Conservation (phyloP, 1,140 invertebrate species). For the Danaus plexippus region DNA sequence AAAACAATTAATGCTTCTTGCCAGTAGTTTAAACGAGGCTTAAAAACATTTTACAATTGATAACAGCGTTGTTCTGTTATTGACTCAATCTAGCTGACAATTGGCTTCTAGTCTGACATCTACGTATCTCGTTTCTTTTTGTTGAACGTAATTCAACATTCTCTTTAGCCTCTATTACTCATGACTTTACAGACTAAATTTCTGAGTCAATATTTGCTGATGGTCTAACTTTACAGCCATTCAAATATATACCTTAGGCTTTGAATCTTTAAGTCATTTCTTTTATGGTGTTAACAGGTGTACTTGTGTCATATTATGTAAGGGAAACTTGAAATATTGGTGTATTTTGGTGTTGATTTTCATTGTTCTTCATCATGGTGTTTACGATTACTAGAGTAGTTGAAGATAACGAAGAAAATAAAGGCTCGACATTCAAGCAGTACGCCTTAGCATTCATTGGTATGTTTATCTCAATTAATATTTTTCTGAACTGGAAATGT, state of each 20-base stretch:
- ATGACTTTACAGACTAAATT: slow-evolving; percentile 14
- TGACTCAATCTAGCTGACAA: slow-evolving; percentile 24
- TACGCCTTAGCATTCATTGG: slow-evolving; percentile 28
- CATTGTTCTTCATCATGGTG: slow-evolving; percentile 21
- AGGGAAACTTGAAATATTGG: slow-evolving; percentile 3
- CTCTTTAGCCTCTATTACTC: slow-evolving; percentile 8
- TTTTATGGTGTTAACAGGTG: background rate
- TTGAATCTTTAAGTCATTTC: background rate
- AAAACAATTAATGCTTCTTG: no score
- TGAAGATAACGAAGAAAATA: slow-evolving; percentile 15
- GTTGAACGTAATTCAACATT: slow-evolving; percentile 6
- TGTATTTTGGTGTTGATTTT: slow-evolving; percentile 15
- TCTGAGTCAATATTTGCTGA: slow-evolving; percentile 12
- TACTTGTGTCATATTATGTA: slow-evolving; percentile 12
- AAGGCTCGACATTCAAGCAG: slow-evolving; percentile 24
- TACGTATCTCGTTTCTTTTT: slow-evolving; percentile 17
- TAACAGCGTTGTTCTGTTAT: slow-evolving; percentile 3
- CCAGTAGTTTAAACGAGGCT: no score
- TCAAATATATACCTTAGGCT: background rate
- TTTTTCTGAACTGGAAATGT: background rate
- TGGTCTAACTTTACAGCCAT: background rate
- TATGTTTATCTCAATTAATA: slow-evolving; percentile 14
- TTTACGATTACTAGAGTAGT: slow-evolving; percentile 26
- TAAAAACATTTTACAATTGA: no score
- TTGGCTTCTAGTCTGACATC: slow-evolving; percentile 16